Evolutionary conservation across 2,888 invertebrate genomes (phyloP), one percentile per base, ranked within the genome.

Genomic region (Polymixis flavicincta): DNA sequence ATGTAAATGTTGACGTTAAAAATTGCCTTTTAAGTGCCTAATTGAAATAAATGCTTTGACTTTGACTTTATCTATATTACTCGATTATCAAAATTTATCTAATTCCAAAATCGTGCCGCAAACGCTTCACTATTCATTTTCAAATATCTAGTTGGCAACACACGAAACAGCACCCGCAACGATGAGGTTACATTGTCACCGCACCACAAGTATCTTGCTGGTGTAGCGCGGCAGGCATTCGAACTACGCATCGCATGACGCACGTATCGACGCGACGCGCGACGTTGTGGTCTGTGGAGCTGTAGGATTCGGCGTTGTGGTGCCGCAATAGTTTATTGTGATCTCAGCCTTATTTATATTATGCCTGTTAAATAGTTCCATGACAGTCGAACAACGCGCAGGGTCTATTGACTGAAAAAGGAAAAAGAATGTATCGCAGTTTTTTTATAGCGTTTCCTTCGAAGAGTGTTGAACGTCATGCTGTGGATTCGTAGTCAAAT

Each of bases 261-360:
- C 60, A 67, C 14, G 17, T 76, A 42, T 65, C 28, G 19, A 28
- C n/a, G n/a, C n/a, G n/a, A n/a, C n/a, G n/a, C n/a, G n/a, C n/a
- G n/a, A n/a, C n/a, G 37, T 50, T 76, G 78, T 0, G 76, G 68
- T 61, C n/a, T 76, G 25, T 60, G 14, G 48, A 37, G 42, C 57
- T 52, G 25, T 42, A 28, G 42, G 13, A 76, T 67, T 61, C 54
- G n/a, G 2, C 17, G 32, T 8, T 59, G 45, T 11, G 32, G 25
- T 45, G 32, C 2, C 32, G 32, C 25, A 8, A 6, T 3, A 17
- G 1, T 28, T 22, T 19, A 37, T 11, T 48, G 25, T 76, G 14
- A 14, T 60, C 25, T 32, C 32, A 61, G 45, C 6, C 5, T 65
- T 59, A 65, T 74, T 69, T 4, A 28, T 13, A 19, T 1, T 67